Evolutionary conservation across 1,140 invertebrate genomes (phyloP).

Genomic region (Lucilia sericata): DNA sequence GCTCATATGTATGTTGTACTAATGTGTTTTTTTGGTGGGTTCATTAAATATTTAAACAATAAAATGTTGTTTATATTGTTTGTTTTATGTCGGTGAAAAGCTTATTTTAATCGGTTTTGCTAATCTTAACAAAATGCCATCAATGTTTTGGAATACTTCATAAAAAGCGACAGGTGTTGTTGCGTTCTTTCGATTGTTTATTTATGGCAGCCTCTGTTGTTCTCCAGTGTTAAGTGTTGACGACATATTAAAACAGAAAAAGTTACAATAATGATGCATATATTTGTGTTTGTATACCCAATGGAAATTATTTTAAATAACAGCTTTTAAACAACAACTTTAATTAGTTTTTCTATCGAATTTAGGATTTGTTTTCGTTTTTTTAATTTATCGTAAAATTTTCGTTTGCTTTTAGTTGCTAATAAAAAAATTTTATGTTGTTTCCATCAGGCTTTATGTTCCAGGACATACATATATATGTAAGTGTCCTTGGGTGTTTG

Average conservation of each 20-base stretch:
- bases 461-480: not conserved
- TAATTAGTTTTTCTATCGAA: too few relatives aligned
- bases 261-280: too few relatives aligned
- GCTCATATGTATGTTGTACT: not conserved
- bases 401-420: too few relatives aligned
- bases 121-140: not conserved
- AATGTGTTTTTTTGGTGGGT: not conserved
- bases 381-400: too few relatives aligned
- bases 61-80: slow-evolving; percentile 8
- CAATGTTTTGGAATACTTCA: not conserved
- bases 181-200: not conserved
- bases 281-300: too few relatives aligned
- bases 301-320: too few relatives aligned
- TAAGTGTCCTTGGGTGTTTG: not conserved
- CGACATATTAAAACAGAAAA: not conserved
- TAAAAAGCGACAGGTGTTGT: not conserved
- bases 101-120: slow-evolving; percentile 6
- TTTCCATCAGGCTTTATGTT: not conserved
- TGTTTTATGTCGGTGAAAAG: not conserved
- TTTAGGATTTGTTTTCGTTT: too few relatives aligned
- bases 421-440: not conserved
- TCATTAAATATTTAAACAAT: slow-evolving; percentile 12
- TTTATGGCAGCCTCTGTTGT: not conserved
- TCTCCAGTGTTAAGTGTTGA: not conserved
- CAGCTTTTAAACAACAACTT: too few relatives aligned